Evolutionary conservation across 2,888 invertebrate species (phyloP), one percentile per base, ranked within the genome.

Genomic region (Seira sanloemensis): DNA sequence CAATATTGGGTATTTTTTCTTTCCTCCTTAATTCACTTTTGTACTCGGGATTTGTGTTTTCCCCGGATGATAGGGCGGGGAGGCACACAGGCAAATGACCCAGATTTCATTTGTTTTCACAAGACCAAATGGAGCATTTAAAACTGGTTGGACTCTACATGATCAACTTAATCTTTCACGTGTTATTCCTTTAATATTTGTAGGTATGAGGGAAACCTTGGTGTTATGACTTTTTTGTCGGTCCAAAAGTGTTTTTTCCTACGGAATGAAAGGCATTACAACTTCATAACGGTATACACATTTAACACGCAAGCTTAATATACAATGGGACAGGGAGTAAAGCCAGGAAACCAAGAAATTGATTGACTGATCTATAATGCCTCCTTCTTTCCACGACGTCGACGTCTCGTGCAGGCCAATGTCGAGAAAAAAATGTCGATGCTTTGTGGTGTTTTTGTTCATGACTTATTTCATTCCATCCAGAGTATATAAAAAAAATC

Each of bases 321-420:
- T 37, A 12, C 12, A 37, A 7, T 7, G 12, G 37, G 37, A 4
- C 37, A 37, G 37, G n/a, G n/a, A n/a, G n/a, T n/a, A n/a, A n/a
- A n/a, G n/a, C n/a, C n/a, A 37, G 37, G 58, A 23, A 23, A 66
- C 66, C 21, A 12, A 23, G 50, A 74, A 74, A 74, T 62, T 74
- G 73, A 74, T 72, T 72, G 72, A 54, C 21, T 54, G 72, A 74
- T 74, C 73, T 62, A 27, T 62, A 19, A 74, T 74, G 26, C 73
- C 19, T 12, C 5, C 5, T 12, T 37, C 12, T 37, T 37, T 62
- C 58, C 73, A 18, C 62, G 73, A 58, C 24, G 26, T 23, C 21
- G 12, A 5, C 66, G 37, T 37, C 37, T 37, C 37, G 37, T 37
- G 37, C 37, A 37, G 37, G 5, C 12, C 37, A n/a, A 37, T 12